A percentile compares a stretch with the other conserved stretches of the same genome.
These are phyloP conservation scores for Carposina sasakii DNA, from an alignment of 1,140 invertebrate genomes.

Conservation along the genomic window DNA sequence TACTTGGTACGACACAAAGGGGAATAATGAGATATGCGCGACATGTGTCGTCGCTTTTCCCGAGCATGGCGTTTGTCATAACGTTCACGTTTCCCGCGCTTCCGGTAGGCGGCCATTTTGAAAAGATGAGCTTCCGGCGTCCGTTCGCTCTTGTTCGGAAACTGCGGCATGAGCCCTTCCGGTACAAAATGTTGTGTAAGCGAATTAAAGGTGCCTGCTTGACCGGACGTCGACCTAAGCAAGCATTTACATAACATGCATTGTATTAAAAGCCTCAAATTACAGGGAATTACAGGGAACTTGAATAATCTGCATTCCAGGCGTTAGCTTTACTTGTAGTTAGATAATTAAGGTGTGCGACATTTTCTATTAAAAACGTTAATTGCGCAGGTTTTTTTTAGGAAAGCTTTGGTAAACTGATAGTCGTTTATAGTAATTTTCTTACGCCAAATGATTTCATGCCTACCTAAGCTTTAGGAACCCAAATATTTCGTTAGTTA, in stretches of 20 bases:
- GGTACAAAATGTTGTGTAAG: slow-evolving; percentile 62
- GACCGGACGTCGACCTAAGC: slow-evolving; percentile 17
- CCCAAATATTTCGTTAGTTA: too few species aligned
- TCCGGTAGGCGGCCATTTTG: slow-evolving; percentile 63
- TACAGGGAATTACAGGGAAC: slow-evolving; percentile 21
- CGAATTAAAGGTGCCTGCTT: slow-evolving; percentile 58
- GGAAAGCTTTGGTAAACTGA: too few species aligned
- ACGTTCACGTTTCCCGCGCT: slow-evolving; percentile 59
- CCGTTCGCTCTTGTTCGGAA: slow-evolving; percentile 50
- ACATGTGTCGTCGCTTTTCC: slow-evolving; percentile 49
- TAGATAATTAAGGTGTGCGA: too few species aligned
- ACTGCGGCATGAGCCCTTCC: slow-evolving; percentile 44
- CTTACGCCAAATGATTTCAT: too few species aligned
- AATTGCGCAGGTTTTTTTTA: too few species aligned
- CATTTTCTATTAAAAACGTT: too few species aligned
- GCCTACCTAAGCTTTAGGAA: too few species aligned
- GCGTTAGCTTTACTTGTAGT: too few species aligned
- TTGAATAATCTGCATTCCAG: too few species aligned
- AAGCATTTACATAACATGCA: too few species aligned
- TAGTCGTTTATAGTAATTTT: too few species aligned
- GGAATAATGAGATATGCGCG: slow-evolving; percentile 34
- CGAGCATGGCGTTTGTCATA: slow-evolving; percentile 55
- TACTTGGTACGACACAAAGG: too few species aligned
- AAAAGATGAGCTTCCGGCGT: slow-evolving; percentile 57
- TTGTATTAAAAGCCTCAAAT: slow-evolving; percentile 10